Percentiles rank a stretch among this genome's conserved stretches.
Evolutionary conservation across 2,888 invertebrate species (phyloP).

Genomic region (Tiliacea aurago): DNA sequence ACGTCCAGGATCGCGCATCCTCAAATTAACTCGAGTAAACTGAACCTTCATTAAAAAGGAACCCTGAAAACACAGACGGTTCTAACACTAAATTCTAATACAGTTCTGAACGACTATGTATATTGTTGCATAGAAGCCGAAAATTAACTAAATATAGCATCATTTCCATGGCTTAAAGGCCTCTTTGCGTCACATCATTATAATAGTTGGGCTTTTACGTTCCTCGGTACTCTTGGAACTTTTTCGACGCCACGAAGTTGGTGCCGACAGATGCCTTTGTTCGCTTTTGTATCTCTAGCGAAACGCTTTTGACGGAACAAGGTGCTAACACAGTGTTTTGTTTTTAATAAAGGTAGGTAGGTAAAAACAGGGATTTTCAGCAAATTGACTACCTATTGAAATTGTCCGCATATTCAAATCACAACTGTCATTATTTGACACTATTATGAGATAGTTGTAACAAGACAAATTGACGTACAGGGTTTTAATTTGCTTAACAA

Average conservation of each 20-base stretch:
- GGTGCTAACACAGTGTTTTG: conserved; percentile 24
- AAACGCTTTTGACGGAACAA: conserved; percentile 67
- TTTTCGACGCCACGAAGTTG: conserved; percentile 74
- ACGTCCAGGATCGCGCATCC: neutral
- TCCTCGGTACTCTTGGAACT: conserved; percentile 68
- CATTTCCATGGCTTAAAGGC: conserved; percentile 69
- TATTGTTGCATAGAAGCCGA: conserved; percentile 45
- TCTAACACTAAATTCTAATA: conserved; percentile 49
- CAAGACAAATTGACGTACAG: neutral
- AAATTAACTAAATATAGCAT: conserved; percentile 58
- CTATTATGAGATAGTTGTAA: neutral
- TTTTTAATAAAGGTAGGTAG: conserved; percentile 24
- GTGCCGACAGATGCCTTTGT: conserved; percentile 69
- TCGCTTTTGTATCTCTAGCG: conserved; percentile 57
- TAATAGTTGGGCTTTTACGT: conserved; percentile 76
- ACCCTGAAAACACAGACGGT: conserved; percentile 21
- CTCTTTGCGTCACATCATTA: conserved; percentile 75
- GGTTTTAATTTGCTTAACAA: neutral
- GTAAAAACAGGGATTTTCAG: neutral
- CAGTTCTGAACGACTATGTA: conserved; percentile 44
- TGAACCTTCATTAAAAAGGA: conserved; percentile 12
- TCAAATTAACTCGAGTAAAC: conserved; percentile 15
- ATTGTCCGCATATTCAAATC: neutral
- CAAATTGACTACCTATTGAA: neutral
- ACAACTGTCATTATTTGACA: neutral